Conservation (phyloP, 2,888 invertebrate species). For the Ochropleura leucogaster region DNA sequence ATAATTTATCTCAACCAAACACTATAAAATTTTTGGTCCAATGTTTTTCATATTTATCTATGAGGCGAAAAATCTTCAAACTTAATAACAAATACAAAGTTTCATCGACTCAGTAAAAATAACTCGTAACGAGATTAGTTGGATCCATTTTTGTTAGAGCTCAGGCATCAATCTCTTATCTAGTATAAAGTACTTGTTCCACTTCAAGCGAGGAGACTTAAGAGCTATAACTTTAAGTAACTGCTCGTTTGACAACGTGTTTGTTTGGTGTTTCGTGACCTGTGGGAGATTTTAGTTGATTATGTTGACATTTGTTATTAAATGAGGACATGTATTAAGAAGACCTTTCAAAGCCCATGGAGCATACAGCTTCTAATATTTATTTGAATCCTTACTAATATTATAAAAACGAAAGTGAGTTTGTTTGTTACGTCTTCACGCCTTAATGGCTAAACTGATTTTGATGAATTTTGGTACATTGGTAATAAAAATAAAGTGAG, state of each 20-base stretch:
- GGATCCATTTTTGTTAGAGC: conserved; percentile 50
- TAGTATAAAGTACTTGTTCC: conserved; percentile 15
- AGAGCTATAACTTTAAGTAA: not conserved
- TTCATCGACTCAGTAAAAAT: conserved; percentile 39
- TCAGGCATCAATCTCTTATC: conserved; percentile 54
- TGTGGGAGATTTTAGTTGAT: conserved; percentile 11
- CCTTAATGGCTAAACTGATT: too few species aligned
- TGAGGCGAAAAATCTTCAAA: conserved; percentile 16
- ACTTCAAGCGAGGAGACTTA: conserved; percentile 31
- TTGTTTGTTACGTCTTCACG: too few species aligned
- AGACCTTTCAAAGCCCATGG: too few species aligned
- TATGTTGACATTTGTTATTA: not conserved
- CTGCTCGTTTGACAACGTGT: not conserved
- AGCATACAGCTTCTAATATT: not conserved
- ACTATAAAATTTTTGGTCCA: conserved; percentile 17
- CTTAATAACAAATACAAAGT: conserved; percentile 15
- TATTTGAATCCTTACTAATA: too few species aligned
- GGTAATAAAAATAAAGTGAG: too few species aligned
- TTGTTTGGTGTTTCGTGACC: conserved; percentile 13
- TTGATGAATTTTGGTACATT: too few species aligned
- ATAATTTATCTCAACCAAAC: not conserved
- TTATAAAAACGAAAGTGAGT: too few species aligned
- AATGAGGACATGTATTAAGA: not conserved
- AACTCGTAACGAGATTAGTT: conserved; percentile 54
- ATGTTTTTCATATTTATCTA: conserved; percentile 13